These are phyloP conservation scores for Opisthocomus hoazin DNA, from an alignment of 2,113 vertebrate species.

Conservation along the genomic window DNA sequence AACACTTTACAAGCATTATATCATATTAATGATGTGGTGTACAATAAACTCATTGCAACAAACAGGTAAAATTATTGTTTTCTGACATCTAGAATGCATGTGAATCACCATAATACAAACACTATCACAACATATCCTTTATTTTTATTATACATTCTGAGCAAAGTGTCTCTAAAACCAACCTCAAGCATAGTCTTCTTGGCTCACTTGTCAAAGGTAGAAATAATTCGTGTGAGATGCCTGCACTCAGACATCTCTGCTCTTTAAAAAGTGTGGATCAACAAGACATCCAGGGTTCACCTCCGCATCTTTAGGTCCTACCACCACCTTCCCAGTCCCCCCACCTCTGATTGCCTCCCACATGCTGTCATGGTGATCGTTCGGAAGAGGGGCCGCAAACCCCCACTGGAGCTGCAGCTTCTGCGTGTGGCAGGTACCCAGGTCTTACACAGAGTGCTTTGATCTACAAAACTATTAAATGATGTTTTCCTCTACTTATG, in stretches of 20 bases:
- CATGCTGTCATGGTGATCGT: not conserved
- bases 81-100: not conserved
- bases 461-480: not conserved
- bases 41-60: not conserved
- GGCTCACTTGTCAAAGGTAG: not conserved
- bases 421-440: not conserved
- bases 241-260: not conserved
- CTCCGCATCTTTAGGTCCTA: not conserved
- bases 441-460: not conserved
- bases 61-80: not conserved
- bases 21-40: not conserved
- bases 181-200: not conserved
- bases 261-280: not conserved
- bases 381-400: rapidly evolving
- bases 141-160: not conserved
- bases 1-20: not conserved
- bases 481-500: not conserved
- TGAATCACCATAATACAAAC: not conserved
- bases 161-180: not conserved
- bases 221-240: not conserved
- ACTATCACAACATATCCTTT: not conserved
- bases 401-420: rapidly evolving
- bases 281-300: not conserved
- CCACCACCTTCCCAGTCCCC: not conserved
- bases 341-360: not conserved